phyloP scores from a whole-genome alignment of 2,113 vertebrate species.

The Symphodus melops region DNA sequence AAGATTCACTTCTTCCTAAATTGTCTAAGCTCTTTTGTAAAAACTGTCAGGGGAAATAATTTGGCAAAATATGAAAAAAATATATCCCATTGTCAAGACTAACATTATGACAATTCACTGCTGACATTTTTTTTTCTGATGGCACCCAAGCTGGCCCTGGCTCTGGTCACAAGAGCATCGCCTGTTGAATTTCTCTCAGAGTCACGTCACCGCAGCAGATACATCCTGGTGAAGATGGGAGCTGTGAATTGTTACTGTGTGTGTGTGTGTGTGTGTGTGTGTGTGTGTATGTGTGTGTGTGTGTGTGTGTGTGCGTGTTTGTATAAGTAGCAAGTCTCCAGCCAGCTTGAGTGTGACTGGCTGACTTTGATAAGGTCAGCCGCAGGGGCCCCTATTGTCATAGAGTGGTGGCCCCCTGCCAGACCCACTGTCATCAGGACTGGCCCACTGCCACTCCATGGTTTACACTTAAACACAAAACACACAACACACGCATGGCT shows the following conservation, averaged over 20 bases:
- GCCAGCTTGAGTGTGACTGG: conserved; percentile 73
- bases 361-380: conserved; percentile 80
- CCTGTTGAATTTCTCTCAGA: conserved; percentile 45
- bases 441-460: conserved; percentile 50
- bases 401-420: conserved; percentile 63
- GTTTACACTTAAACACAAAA: conserved; percentile 40
- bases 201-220: conserved; percentile 32
- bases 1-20: background rate
- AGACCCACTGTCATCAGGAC: conserved; percentile 60
- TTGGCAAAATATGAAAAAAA: background rate
- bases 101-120: background rate
- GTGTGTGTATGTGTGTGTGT: background rate
- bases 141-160: background rate
- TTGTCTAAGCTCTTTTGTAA: too few relatives aligned
- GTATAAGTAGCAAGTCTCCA: conserved; percentile 35
- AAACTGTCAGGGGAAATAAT: too few relatives aligned
- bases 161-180: conserved; percentile 22
- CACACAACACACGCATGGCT: conserved; percentile 43
- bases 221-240: conserved; percentile 40
- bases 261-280: conserved; percentile 14
- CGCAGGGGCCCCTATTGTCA: conserved; percentile 69
- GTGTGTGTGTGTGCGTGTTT: conserved; percentile 2
- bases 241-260: conserved; percentile 60
- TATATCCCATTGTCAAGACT: background rate
- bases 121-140: background rate